A percentile compares a stretch with the other conserved stretches of the same genome.
These are phyloP conservation scores for Propithecus deckenii DNA, from an alignment of 2,797 vertebrate genomes.

Conservation along the genomic window DNA sequence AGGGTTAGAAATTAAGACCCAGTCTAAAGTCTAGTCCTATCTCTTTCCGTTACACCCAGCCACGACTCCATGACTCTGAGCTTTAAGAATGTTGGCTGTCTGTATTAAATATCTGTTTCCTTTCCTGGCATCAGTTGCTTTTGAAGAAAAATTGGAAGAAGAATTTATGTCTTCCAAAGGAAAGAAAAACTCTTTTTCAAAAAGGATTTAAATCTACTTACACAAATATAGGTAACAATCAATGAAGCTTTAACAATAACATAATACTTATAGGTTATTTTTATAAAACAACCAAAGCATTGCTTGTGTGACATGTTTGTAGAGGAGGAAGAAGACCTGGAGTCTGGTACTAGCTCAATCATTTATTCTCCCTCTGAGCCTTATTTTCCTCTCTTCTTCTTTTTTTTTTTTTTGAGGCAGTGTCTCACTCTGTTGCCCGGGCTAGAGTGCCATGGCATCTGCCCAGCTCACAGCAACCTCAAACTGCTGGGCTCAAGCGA, in stretches of 20 bases:
- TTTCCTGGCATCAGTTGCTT: neutral
- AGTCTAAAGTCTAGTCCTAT: neutral
- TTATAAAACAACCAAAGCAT: neutral
- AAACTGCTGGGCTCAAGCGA: too few species aligned
- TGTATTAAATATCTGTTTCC: neutral
- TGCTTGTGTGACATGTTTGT: neutral
- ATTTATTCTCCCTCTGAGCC: neutral
- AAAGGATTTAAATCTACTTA: neutral
- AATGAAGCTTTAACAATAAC: neutral
- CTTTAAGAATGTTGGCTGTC: neutral
- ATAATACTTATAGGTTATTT: neutral
- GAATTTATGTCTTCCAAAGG: neutral
- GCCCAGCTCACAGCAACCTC: too few species aligned
- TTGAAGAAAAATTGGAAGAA: neutral
- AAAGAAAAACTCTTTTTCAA: neutral
- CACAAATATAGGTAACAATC: neutral
- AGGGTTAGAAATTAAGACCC: neutral
- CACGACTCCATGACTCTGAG: neutral
- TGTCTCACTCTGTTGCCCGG: too few species aligned
- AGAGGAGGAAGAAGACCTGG: neutral
- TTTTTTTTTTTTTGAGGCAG: too few species aligned
- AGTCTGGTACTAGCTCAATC: neutral
- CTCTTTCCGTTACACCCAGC: neutral
- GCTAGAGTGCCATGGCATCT: too few species aligned
- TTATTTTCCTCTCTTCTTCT: neutral